Base-by-base conservation (phyloP, 1,140 invertebrate species). In the Drosophila ananassae region DNA sequence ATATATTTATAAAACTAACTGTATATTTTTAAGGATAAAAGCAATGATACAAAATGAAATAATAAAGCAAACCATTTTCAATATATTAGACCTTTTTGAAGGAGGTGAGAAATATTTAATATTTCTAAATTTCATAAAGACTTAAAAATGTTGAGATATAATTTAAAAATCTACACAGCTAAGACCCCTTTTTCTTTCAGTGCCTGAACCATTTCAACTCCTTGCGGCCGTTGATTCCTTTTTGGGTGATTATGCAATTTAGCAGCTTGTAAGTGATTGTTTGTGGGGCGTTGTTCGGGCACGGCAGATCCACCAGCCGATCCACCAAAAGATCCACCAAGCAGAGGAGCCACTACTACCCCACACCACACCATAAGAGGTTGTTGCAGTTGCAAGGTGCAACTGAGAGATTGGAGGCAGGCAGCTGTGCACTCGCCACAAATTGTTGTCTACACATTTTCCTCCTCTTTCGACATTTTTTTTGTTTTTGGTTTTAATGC, bases 261-360 rank as follows among this genome's bases (percentile, higher is more conserved):
- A 89, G 84, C 83, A 89, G 84, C 83, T 89, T 89, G 83, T 89
- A 89, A 89, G 83, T 89, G 83, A 89, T 89, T 89, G 84, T 89
- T 89, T 89, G 83, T 89, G 79, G 83, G 83, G 83, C 83, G 83
- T 89, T 84, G 58, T 79, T 75, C 50, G 69, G 10, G 44, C 44
- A 47, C 44, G 41, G 25, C 25, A 28, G 41, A 44, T 44, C 41
- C 44, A 21, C 21, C 44, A 21, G 44, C 44, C 13, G 44, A 17
- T 21, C 60, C 21, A 22, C 57, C 50, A 50, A 47, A 57, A 58
- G n/a, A 9, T 34, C 47, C 56, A 37, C 34, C 39, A 13, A 34
- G 32, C 57, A 17, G 17, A 17, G 17, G 17, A 17, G 17, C 17
- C 17, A 17, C 17, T 17, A 17, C 17, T 17, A 17, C 17, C 17